Percentiles rank a stretch among this genome's conserved stretches.
These are phyloP conservation scores for Chrysolina haemoptera DNA, from an alignment of 2,888 invertebrate genomes.

Conservation along the genomic window DNA sequence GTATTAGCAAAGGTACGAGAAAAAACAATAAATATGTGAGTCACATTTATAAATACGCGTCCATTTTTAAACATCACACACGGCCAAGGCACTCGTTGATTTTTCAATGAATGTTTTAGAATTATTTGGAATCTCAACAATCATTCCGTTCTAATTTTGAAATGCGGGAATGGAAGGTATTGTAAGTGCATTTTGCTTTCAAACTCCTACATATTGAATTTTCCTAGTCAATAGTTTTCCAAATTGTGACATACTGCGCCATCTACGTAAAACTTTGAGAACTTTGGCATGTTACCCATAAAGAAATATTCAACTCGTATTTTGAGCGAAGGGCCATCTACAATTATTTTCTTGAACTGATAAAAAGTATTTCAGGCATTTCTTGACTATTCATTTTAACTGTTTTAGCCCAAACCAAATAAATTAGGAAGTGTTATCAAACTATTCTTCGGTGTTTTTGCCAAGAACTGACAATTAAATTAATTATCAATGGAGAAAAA, in stretches of 20 bases:
- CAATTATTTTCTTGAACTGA: no score
- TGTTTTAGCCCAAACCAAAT: no score
- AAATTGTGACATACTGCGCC: conserved; percentile 20
- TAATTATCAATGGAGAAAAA: no score
- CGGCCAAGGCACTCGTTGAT: conserved; percentile 9
- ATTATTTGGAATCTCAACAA: not conserved
- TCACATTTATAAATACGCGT: conserved; percentile 59
- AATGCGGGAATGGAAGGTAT: conserved; percentile 6
- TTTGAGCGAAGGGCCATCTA: no score
- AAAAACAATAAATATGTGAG: conserved; percentile 56
- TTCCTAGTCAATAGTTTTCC: conserved; percentile 36
- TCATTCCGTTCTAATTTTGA: not conserved
- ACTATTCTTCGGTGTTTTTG: no score
- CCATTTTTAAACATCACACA: conserved; percentile 53
- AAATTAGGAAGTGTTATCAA: no score
- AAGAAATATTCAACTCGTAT: not conserved
- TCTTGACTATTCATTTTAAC: no score
- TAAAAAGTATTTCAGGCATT: no score
- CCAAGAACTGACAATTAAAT: no score
- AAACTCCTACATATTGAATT: conserved; percentile 48
- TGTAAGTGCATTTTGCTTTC: conserved; percentile 35
- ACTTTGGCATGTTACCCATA: not conserved
- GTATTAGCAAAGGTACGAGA: conserved; percentile 44
- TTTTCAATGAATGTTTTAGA: conserved; percentile 1
- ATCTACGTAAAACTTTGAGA: conserved; percentile 24